Percentiles rank a stretch among this genome's conserved stretches.
Evolutionary conservation across 2,113 vertebrate genomes (phyloP).

Genomic region (Lepisosteus osseus): DNA sequence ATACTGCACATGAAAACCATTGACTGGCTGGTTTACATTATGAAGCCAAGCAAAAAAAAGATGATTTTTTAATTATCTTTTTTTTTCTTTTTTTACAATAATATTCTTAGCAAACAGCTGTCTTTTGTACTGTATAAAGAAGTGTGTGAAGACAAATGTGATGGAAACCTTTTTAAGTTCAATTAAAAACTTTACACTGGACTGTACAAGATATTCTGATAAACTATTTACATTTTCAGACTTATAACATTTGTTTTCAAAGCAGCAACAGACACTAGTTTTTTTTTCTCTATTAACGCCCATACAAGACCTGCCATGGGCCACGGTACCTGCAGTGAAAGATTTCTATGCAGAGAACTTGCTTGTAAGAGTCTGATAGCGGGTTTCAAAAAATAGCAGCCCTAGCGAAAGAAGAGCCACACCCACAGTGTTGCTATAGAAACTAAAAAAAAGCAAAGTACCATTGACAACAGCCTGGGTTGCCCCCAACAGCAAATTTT

Average conservation of each 20-base stretch:
- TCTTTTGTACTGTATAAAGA: conserved; percentile 85
- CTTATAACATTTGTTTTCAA: conserved; percentile 91
- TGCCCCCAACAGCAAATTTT: conserved; percentile 79
- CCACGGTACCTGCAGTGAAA: conserved; percentile 86
- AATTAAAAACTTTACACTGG: conserved; percentile 99
- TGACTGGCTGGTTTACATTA: conserved; percentile 89
- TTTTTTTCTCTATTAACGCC: conserved; percentile 83
- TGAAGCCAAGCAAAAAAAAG: conserved; percentile 87
- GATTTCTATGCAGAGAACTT: conserved; percentile 82
- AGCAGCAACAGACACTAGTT: conserved; percentile 99
- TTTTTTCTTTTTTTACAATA: conserved; percentile 59
- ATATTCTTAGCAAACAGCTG: conserved; percentile 87
- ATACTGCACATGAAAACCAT: conserved; percentile 97
- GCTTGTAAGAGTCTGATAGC: conserved; percentile 76
- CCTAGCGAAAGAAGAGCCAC: conserved; percentile 68
- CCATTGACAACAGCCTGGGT: conserved; percentile 79
- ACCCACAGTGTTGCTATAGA: conserved; percentile 86
- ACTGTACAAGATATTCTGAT: conserved; percentile 99
- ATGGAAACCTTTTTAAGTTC: conserved; percentile 93
- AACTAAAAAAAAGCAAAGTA: conserved; percentile 83
- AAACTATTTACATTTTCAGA: conserved; percentile 99
- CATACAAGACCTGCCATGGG: conserved; percentile 87
- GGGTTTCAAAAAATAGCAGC: conserved; percentile 68
- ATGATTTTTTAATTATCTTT: conserved; percentile 58
- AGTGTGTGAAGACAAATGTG: conserved; percentile 91